These are phyloP conservation scores for Spodoptera exigua DNA, from an alignment of 2,888 invertebrate species.

Conservation along the genomic window DNA sequence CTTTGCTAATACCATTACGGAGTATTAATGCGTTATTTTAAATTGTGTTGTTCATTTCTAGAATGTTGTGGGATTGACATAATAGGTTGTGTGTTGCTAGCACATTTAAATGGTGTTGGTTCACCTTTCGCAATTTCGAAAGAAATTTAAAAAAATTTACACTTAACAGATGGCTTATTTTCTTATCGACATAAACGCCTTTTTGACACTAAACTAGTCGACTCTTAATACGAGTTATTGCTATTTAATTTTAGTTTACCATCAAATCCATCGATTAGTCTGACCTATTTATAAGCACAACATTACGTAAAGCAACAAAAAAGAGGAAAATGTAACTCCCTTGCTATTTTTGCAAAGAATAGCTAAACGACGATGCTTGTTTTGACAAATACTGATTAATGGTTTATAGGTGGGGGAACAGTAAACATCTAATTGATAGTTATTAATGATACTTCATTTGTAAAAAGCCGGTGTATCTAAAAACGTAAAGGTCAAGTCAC, in stretches of 20 bases:
- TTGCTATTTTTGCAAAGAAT: constrained; percentile 12
- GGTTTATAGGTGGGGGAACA: constrained; percentile 23
- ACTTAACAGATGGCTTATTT: too few species aligned
- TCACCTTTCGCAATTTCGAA: too few species aligned
- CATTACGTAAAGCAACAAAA: background rate
- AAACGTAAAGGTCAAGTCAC: constrained; percentile 23
- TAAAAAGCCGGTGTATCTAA: constrained; percentile 14
- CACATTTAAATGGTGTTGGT: too few species aligned
- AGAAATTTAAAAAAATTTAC: too few species aligned
- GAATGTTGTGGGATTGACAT: constrained; percentile 17
- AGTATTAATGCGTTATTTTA: constrained; percentile 6
- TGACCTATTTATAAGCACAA: too few species aligned
- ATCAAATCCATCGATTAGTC: too few species aligned
- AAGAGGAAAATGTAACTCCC: background rate
- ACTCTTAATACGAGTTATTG: too few species aligned
- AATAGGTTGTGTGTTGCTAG: background rate
- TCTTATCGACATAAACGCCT: too few species aligned
- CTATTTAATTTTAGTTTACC: too few species aligned
- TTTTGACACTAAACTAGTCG: too few species aligned
- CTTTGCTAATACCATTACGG: constrained; percentile 22
- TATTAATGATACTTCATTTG: constrained; percentile 44
- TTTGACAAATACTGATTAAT: constrained; percentile 48
- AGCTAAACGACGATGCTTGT: constrained; percentile 19
- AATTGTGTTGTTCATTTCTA: constrained; percentile 14
- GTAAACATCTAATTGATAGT: constrained; percentile 45